phyloP scores from a whole-genome alignment of 1,140 invertebrate species.

The Drosophila mayri region DNA sequence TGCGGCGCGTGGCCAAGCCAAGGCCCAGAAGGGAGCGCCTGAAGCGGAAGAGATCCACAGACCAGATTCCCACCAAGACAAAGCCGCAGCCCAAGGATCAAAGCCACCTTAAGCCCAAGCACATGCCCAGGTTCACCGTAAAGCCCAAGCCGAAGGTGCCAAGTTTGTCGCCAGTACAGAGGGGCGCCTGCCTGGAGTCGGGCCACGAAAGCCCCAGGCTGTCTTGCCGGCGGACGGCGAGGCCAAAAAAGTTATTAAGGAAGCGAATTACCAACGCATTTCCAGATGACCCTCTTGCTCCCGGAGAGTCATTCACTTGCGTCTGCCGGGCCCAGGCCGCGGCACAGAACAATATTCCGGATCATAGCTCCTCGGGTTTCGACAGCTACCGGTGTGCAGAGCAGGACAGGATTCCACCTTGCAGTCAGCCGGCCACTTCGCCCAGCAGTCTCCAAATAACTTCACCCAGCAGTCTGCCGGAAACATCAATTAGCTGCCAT shows the following conservation, averaged over 20 bases:
- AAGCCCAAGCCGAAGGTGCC: neutral
- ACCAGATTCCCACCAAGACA: neutral
- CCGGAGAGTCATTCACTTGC: neutral
- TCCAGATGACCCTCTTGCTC: too few species aligned
- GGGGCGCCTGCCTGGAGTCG: too few species aligned
- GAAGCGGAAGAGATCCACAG: neutral
- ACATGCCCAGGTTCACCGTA: neutral
- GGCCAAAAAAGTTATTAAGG: neutral
- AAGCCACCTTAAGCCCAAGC: too few species aligned
- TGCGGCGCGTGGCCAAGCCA: conserved; percentile 44
- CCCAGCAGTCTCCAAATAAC: too few species aligned
- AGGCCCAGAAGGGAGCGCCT: neutral
- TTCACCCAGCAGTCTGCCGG: neutral
- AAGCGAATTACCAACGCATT: neutral
- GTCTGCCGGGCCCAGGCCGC: too few species aligned
- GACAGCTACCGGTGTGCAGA: too few species aligned
- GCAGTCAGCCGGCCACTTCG: neutral
- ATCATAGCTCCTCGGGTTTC: too few species aligned
- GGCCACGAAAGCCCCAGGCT: neutral
- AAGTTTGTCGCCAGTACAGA: neutral
- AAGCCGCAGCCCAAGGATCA: neutral
- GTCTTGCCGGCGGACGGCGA: neutral
- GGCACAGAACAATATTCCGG: too few species aligned
- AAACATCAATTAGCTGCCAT: neutral
- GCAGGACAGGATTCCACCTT: neutral